These are phyloP conservation scores for Harpegnathos saltator DNA, from an alignment of 1,140 invertebrate genomes.

Conservation along the genomic window DNA sequence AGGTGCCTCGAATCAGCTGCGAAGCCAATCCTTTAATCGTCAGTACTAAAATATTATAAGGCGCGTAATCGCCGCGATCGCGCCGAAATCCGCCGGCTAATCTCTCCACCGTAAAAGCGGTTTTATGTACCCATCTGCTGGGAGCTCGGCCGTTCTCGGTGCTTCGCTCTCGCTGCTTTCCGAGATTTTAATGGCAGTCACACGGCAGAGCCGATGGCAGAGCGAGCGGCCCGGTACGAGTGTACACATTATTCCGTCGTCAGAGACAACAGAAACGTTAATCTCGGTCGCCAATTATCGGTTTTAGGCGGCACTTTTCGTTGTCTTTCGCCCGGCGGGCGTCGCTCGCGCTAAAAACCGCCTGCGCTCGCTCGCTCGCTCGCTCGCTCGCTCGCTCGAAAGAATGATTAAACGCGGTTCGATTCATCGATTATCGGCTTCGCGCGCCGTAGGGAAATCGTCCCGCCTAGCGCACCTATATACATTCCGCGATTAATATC, in stretches of 20 bases:
- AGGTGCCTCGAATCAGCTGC: slow-evolving; percentile 58
- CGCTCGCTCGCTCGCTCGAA: slow-evolving; percentile 52
- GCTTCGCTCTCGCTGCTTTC: slow-evolving; percentile 59
- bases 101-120: slow-evolving; percentile 74
- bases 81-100: slow-evolving; percentile 72
- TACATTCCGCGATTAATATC: slow-evolving; percentile 40
- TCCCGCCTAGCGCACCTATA: slow-evolving; percentile 18
- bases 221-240: slow-evolving; percentile 40
- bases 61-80: slow-evolving; percentile 71
- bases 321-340: slow-evolving; percentile 42
- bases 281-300: slow-evolving; percentile 59
- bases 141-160: slow-evolving; percentile 34
- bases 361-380: slow-evolving; percentile 22
- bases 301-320: slow-evolving; percentile 60
- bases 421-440: slow-evolving; percentile 62
- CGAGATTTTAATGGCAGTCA: slow-evolving; percentile 66
- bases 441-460: slow-evolving; percentile 55
- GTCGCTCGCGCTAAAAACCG: slow-evolving; percentile 52
- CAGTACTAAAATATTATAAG: slow-evolving; percentile 76
- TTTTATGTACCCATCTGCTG: slow-evolving; percentile 71
- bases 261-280: slow-evolving; percentile 56
- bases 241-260: slow-evolving; percentile 54
- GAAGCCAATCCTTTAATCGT: slow-evolving; percentile 76
- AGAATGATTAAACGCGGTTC: slow-evolving; percentile 60
- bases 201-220: slow-evolving; percentile 37